A percentile compares a stretch with the other conserved stretches of the same genome.
phyloP scores from a whole-genome alignment of 2,888 invertebrate species.

The Sinentomon sp. region DNA sequence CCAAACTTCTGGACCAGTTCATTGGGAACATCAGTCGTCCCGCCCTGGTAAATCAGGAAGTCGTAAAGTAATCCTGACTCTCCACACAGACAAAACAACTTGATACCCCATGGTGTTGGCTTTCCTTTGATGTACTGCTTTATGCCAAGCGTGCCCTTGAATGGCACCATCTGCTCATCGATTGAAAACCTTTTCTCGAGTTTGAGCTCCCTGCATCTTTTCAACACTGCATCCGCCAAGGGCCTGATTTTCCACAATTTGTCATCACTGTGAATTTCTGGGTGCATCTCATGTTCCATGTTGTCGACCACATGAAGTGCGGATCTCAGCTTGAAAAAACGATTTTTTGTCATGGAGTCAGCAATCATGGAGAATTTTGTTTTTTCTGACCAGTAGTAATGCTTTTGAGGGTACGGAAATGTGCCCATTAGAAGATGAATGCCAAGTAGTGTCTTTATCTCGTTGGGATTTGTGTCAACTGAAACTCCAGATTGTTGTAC shows the following conservation, averaged over 20 bases:
- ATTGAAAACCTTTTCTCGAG: conserved; percentile 21
- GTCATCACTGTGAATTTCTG: conserved; percentile 10
- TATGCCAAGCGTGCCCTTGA: conserved; percentile 15
- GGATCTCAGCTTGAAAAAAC: conserved; percentile 11
- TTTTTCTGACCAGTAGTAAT: conserved; percentile 10
- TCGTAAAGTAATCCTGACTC: conserved; percentile 15
- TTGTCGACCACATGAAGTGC: conserved; percentile 12
- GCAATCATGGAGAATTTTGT: conserved; percentile 5
- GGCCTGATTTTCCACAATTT: conserved; percentile 13
- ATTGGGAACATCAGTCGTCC: conserved; percentile 15
- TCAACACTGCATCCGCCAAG: conserved; percentile 11
- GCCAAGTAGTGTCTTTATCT: conserved; percentile 8
- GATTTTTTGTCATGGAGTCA: conserved; percentile 10
- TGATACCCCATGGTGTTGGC: conserved; percentile 17
- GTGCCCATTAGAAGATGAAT: conserved; percentile 10
- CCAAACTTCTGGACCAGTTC: conserved; percentile 9
- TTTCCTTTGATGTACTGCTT: conserved; percentile 18
- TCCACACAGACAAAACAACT: conserved; percentile 16
- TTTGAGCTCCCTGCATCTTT: conserved; percentile 22
- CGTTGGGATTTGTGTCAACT: conserved; percentile 1
- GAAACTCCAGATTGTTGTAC: conserved; percentile 2
- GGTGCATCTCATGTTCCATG: conserved; percentile 5
- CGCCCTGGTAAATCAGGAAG: conserved; percentile 19
- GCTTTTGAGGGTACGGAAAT: conserved; percentile 7
- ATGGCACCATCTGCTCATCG: conserved; percentile 19